Percentiles rank a stretch among this genome's conserved stretches.
phyloP scores from a whole-genome alignment of 2,797 vertebrate genomes.

The Cyclopterus lumpus region DNA sequence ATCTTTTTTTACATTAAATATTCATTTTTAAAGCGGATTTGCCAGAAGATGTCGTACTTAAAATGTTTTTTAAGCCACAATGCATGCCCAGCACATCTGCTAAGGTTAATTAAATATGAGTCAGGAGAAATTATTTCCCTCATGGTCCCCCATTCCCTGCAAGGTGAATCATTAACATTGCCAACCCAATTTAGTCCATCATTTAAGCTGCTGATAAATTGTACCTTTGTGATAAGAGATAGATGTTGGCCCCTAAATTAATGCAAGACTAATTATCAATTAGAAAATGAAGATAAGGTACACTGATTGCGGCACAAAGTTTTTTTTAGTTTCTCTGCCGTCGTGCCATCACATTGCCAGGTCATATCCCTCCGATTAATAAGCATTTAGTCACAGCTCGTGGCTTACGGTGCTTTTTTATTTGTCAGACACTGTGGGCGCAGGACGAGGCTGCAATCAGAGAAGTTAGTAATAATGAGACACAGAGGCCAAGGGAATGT shows the following conservation, averaged over 20 bases:
- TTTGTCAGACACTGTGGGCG: slow-evolving; percentile 59
- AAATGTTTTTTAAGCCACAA: slow-evolving; percentile 14
- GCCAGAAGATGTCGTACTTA: slow-evolving; percentile 34
- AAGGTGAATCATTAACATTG: slow-evolving; percentile 79
- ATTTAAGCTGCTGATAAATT: slow-evolving; percentile 76
- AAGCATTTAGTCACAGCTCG: slow-evolving; percentile 63
- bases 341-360: slow-evolving; percentile 24
- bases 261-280: slow-evolving; percentile 82
- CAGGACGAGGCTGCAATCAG: slow-evolving; percentile 65
- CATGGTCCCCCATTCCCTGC: slow-evolving; percentile 54
- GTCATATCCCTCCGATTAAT: slow-evolving; percentile 57
- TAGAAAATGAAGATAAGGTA: slow-evolving; percentile 69
- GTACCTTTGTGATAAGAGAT: slow-evolving; percentile 81
- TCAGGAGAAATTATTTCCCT: slow-evolving; percentile 78
- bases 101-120: slow-evolving; percentile 77
- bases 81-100: slow-evolving; percentile 64
- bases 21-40: slow-evolving; percentile 57
- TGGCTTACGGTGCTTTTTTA: slow-evolving; percentile 48
- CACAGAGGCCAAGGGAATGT: slow-evolving; percentile 60
- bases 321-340: slow-evolving; percentile 33
- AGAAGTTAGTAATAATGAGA: slow-evolving; percentile 74
- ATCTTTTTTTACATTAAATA: slow-evolving; percentile 78
- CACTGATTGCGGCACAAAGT: slow-evolving; percentile 63
- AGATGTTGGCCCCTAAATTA: slow-evolving; percentile 74
- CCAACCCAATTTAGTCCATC: slow-evolving; percentile 75